Percentiles rank a stretch among this genome's conserved stretches.
Evolutionary conservation across 2,888 invertebrate genomes (phyloP).

Genomic region (Sminthurinus aureus): DNA sequence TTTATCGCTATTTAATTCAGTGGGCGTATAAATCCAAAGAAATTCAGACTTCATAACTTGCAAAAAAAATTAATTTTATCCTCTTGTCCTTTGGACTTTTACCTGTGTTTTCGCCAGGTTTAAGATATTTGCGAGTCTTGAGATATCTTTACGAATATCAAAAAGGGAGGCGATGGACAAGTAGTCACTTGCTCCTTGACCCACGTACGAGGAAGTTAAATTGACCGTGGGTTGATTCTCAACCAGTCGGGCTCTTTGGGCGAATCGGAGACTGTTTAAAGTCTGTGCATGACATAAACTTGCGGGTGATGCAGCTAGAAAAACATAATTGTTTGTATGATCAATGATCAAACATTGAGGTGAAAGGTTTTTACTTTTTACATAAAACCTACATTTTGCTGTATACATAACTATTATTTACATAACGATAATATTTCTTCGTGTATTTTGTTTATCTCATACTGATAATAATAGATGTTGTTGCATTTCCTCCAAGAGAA

Average conservation of each 20-base stretch:
- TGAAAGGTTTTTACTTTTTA: too few relatives aligned
- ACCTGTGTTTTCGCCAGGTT: constrained; percentile 52
- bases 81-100: constrained; percentile 56
- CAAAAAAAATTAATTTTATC: constrained; percentile 13
- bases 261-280: constrained; percentile 81
- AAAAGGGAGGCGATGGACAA: constrained; percentile 53
- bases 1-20: not conserved
- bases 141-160: constrained; percentile 58
- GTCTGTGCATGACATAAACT: constrained; percentile 80
- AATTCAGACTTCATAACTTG: not conserved
- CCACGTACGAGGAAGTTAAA: constrained; percentile 16
- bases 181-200: constrained; percentile 10
- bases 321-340: constrained; percentile 40
- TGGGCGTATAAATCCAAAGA: not conserved
- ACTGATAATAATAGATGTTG: constrained; percentile 82
- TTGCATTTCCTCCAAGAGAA: constrained; percentile 79
- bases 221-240: constrained; percentile 71
- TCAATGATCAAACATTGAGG: too few relatives aligned
- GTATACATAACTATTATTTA: too few relatives aligned
- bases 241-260: constrained; percentile 77
- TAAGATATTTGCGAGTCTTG: constrained; percentile 56
- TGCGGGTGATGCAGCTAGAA: constrained; percentile 78
- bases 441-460: constrained; percentile 52
- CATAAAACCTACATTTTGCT: too few relatives aligned
- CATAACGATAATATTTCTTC: too few relatives aligned